Conservation (phyloP, 2,888 invertebrate genomes). For the Ormia ochracea region DNA sequence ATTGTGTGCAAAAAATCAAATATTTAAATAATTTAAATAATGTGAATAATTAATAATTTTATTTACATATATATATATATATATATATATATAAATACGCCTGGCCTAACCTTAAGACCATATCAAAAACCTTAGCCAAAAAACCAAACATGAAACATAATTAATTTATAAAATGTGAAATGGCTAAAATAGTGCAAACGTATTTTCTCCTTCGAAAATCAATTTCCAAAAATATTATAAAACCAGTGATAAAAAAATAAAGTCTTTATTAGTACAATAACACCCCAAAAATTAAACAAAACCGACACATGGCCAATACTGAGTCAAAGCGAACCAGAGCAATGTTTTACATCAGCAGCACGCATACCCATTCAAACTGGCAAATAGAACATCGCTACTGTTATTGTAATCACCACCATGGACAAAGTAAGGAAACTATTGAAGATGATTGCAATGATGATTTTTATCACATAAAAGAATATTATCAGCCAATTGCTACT, state of each 20-base stretch:
- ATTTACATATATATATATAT: too few relatives aligned
- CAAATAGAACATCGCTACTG: background rate
- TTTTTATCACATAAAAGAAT: conserved; percentile 54
- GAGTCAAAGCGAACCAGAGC: conserved; percentile 24
- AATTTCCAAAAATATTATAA: background rate
- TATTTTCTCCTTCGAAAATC: too few relatives aligned
- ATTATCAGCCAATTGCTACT: conserved; percentile 37
- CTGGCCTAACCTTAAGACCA: too few relatives aligned
- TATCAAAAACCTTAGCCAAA: too few relatives aligned
- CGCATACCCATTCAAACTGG: background rate
- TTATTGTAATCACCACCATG: conserved; percentile 1
- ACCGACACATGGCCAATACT: conserved; percentile 8
- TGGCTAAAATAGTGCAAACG: too few relatives aligned
- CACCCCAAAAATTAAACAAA: conserved; percentile 5
- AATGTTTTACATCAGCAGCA: background rate
- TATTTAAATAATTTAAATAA: too few relatives aligned
- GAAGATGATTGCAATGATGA: background rate
- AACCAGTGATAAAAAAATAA: background rate
- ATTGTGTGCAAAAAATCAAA: too few relatives aligned
- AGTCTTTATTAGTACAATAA: conserved; percentile 39
- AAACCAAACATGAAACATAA: too few relatives aligned
- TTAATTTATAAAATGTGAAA: too few relatives aligned
- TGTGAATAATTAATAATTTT: too few relatives aligned
- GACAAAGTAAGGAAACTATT: background rate
- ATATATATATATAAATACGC: too few relatives aligned